Percentiles rank a stretch among this genome's conserved stretches.
Evolutionary conservation across 2,113 vertebrate genomes (phyloP).

Genomic region (Anolis carolinensis): DNA sequence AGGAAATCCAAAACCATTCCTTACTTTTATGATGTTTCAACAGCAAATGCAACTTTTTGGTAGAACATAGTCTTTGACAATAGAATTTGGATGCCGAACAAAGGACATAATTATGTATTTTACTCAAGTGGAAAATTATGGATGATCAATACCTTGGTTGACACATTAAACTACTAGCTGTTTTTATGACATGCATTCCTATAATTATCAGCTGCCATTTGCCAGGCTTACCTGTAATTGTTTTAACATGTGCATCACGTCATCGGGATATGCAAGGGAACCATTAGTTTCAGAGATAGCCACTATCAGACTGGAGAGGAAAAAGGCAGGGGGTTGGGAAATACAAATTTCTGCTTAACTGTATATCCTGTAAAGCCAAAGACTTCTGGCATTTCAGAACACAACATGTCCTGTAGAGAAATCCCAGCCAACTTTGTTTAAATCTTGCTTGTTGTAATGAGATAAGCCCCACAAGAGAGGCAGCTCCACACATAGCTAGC

Average conservation of each 20-base stretch:
- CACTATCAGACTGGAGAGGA: background rate
- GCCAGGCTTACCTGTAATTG: background rate
- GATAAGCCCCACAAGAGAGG: background rate
- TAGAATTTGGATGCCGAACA: slow-evolving; percentile 51
- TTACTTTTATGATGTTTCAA: slow-evolving; percentile 5
- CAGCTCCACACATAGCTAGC: background rate
- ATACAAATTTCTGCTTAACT: slow-evolving; percentile 44
- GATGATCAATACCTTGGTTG: slow-evolving; percentile 42
- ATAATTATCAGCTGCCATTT: background rate
- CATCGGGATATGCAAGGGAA: background rate
- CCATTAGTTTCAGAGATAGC: background rate
- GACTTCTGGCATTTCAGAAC: background rate
- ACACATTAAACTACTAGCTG: background rate
- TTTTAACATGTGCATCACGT: background rate
- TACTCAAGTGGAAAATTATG: slow-evolving; percentile 43
- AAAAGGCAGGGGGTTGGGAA: slow-evolving; percentile 31
- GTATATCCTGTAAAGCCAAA: slow-evolving; percentile 41
- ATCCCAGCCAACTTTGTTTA: background rate
- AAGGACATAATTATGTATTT: slow-evolving; percentile 7
- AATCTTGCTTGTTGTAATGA: background rate
- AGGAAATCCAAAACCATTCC: slow-evolving; percentile 24
- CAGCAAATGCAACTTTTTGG: background rate
- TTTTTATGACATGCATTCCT: background rate
- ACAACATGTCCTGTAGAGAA: background rate
- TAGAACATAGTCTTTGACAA: background rate